These are phyloP conservation scores for Anadara kagoshimensis DNA, from an alignment of 1,140 invertebrate species.

Conservation along the genomic window DNA sequence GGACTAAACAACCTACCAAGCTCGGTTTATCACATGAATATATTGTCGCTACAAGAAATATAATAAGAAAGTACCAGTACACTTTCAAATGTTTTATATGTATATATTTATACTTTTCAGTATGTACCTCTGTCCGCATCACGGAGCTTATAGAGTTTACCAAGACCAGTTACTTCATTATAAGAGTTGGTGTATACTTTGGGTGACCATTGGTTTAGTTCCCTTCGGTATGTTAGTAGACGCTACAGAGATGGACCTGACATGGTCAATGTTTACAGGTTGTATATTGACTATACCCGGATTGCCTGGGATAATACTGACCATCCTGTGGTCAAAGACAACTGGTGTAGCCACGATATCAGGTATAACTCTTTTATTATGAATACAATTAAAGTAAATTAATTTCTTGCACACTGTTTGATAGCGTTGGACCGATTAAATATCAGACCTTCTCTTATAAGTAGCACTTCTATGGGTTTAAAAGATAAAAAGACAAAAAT, in stretches of 20 bases:
- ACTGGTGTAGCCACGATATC: constrained; percentile 46
- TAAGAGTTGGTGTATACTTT: constrained; percentile 64
- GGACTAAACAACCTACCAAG: too few relatives aligned
- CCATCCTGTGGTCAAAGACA: constrained; percentile 59
- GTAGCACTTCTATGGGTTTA: too few relatives aligned
- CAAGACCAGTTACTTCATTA: constrained; percentile 61
- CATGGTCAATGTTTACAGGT: constrained; percentile 58
- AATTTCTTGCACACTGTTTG: too few relatives aligned
- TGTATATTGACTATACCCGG: constrained; percentile 57
- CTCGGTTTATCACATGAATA: too few relatives aligned
- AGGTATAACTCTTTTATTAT: constrained; percentile 49
- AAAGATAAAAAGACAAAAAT: too few relatives aligned
- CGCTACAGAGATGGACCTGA: constrained; percentile 51
- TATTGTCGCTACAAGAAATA: too few relatives aligned
- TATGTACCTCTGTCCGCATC: constrained; percentile 36
- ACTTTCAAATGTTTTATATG: too few relatives aligned
- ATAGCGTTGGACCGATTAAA: too few relatives aligned
- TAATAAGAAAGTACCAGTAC: too few relatives aligned
- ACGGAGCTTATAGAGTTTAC: constrained; percentile 51
- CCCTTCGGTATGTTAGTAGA: constrained; percentile 57
- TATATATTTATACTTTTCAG: constrained; percentile 12
- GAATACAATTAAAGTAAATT: too few relatives aligned
- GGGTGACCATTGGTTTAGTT: constrained; percentile 58
- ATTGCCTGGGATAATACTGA: constrained; percentile 54
- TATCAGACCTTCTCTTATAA: too few relatives aligned